Evolutionary conservation across 2,113 vertebrate species (phyloP).

Genomic region (Psilopsiagon aurifrons): DNA sequence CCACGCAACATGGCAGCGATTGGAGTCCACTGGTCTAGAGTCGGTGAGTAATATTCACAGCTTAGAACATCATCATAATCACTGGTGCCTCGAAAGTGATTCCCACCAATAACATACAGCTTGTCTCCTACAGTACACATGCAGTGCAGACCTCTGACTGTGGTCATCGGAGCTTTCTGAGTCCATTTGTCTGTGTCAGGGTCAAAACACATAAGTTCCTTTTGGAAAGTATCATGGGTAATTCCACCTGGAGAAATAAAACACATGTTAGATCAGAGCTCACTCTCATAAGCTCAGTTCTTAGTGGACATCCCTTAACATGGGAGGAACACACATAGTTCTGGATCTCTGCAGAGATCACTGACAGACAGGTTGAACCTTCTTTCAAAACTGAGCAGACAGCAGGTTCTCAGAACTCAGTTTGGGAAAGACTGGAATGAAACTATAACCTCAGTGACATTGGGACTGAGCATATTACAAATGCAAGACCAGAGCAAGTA

Average conservation of each 20-base stretch:
- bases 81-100: slow-evolving; percentile 97
- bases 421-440: not conserved
- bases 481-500: not conserved
- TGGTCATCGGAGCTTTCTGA: slow-evolving; percentile 97
- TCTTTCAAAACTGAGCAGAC: not conserved
- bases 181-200: slow-evolving; percentile 98
- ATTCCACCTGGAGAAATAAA: slow-evolving; percentile 86
- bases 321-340: not conserved
- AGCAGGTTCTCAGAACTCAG: not conserved
- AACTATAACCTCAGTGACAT: not conserved
- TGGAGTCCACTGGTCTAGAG: slow-evolving; percentile 96
- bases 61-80: slow-evolving; percentile 98
- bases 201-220: slow-evolving; percentile 99
- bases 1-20: slow-evolving; percentile 97
- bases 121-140: slow-evolving; percentile 98
- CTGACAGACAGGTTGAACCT: not conserved
- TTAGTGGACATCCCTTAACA: not conserved
- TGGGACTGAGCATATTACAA: not conserved
- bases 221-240: slow-evolving; percentile 99
- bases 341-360: not conserved
- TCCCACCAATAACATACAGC: slow-evolving; percentile 98
- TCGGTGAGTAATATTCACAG: slow-evolving; percentile 97
- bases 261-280: not conserved
- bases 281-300: not conserved
- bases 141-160: slow-evolving; percentile 97